Evolutionary conservation across 2,113 vertebrate genomes (phyloP), one percentile per base, ranked within the genome.

Genomic region (Hippocampus zosterae): DNA sequence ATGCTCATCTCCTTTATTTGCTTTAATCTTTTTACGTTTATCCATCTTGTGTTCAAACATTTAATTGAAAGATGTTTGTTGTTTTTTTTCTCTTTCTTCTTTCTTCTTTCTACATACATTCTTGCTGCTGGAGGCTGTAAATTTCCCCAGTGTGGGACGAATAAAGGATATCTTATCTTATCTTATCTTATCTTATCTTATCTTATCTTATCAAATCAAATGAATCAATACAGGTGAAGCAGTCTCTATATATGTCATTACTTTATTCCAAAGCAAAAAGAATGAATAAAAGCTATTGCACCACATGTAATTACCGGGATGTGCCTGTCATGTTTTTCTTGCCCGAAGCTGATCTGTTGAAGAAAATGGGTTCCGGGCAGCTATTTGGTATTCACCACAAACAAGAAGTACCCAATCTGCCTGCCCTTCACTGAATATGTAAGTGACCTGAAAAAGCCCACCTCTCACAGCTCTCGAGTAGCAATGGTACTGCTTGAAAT

Each of bases 401-500:
- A 84, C 70, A 83, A 73, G 46, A 78, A 68, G 48, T 53, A 61
- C 59, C 73, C 72, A 61, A 82, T 84, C 69, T 82, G 60, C 80
- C 72, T 78, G 65, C 25, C 46, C 67, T 64, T 42, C 59, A 33
- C 27, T 81, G 76, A 84, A 72, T 82, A 78, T 82, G 72, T 73
- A 67, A 85, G 81, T 80, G 76, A 75, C 76, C 77, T 72, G 70
- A 75, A 75, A 81, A 77, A 56, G 60, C 69, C 71, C 46, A 61
- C 57, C 40, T 76, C 66, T 77, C 37, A n/a, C 73, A 69, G 42
- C 62, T 70, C 70, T 75, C 68, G 41, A 65, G 65, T 70, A 65
- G 78, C 56, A 67, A 52, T 19, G 70, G 69, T 70, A 60, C 79
- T 82, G 73, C 76, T 87, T 85, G 62, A 81, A 80, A 89, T 87